Base-by-base conservation (phyloP, 2,888 invertebrate genomes). In the Linnaemya vulpina region DNA sequence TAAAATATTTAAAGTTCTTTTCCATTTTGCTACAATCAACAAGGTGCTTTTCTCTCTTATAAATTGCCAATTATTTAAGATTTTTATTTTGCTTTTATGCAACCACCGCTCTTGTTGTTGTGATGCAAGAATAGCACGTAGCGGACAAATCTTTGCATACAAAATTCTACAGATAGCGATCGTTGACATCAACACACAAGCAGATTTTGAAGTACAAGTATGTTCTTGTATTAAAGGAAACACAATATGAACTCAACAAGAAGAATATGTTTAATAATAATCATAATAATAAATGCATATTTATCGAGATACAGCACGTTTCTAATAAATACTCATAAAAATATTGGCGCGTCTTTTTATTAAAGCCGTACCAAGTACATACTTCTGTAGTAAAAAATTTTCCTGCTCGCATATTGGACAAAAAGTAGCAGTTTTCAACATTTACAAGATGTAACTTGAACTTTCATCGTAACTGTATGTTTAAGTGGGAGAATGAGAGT, bases 271-370 rank as follows among this genome's bases (percentile, higher is more conserved):
- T 74, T 67, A 80, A 67, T 67, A 80, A 80, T 70, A 74, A 75
- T 78, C 75, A 75, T 75, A 71, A 82, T 82, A 85, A 71, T 58
- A 85, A 85, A 85, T 85, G 85, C 85, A 85, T 79, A 75, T 85
- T 85, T 90, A 90, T 90, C 90, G 89, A 91, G 91, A 91, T 91
- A 91, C 90, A 91, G 91, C 91, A 91, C 91, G 91, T 91, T 90
- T 90, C 91, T 91, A 91, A 91, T 91, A 91, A 90, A 90, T 79
- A 55, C 78, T 82, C 82, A 71, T 79, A 82, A 85, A 79, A 85
- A 85, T 85, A 85, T 85, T 85, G 82, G 89, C 88, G 90, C 90
- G 71, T 85, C 82, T 82, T 85, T 82, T 75, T 75, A 85, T 82
- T 85, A 85, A 71, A 81, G 17, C 17, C 25, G 5, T 10, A 46